Evolutionary conservation across 2,113 vertebrate genomes (phyloP).

Genomic region (Ptychochromis oligacanthus): DNA sequence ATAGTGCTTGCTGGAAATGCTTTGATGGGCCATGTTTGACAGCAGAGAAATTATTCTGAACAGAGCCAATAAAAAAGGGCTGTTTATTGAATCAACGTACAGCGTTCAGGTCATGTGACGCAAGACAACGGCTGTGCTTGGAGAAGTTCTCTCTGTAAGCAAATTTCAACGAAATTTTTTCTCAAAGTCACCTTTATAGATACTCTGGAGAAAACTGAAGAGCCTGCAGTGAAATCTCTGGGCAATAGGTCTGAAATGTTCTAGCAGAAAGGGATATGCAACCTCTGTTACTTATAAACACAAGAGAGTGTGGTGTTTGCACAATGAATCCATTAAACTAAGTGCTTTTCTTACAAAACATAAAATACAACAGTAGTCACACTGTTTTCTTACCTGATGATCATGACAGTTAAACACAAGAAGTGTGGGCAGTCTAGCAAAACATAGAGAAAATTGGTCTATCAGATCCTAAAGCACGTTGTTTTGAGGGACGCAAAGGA

Average conservation of each 20-base stretch:
- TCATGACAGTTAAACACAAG: too few relatives aligned
- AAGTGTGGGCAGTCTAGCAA: too few relatives aligned
- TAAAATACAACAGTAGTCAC: background rate
- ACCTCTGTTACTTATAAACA: background rate
- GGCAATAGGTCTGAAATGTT: background rate
- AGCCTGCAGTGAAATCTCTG: background rate
- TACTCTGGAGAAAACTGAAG: background rate
- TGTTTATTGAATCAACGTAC: background rate
- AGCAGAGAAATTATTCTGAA: background rate
- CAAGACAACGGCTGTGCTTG: background rate
- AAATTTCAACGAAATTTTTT: background rate
- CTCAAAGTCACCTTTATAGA: background rate
- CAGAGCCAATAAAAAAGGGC: background rate
- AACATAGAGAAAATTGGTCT: background rate
- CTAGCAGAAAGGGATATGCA: background rate
- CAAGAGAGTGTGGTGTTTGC: accelerated
- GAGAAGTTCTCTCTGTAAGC: background rate
- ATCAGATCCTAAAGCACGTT: background rate
- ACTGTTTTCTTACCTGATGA: too few relatives aligned
- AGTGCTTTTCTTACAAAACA: background rate
- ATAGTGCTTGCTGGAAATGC: background rate
- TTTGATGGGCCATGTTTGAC: background rate
- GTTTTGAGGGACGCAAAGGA: too few relatives aligned
- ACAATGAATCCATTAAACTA: background rate
- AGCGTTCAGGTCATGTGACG: background rate